Evolutionary conservation across 1,140 invertebrate species (phyloP), one percentile per base, ranked within the genome.

Genomic region (Nilaparvata lugens): DNA sequence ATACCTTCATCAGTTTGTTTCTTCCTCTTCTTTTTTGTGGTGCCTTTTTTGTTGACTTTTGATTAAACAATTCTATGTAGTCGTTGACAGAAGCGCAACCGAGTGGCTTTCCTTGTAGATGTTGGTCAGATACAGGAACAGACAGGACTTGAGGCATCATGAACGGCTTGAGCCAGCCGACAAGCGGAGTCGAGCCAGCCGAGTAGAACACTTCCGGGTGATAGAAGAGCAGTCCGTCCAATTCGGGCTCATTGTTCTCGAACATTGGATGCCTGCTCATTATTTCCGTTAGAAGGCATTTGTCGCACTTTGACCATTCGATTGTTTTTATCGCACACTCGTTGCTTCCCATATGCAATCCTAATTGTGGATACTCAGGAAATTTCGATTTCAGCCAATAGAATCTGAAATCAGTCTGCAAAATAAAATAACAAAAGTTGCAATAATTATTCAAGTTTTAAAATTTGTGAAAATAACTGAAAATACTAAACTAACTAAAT

Each of bases 141-240:
- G 31, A 35, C 31, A 35, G 13, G 1, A 48, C 45, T 48, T 66
- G 60, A 19, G 65, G 60, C 23, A 66, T 35, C 65, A 66, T 66
- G 25, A 61, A 66, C 2, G 63, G 60, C 52, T 66, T 66, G 2
- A 66, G 52, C 65, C 65, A 66, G 45, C 86, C 85, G 0, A 95
- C 89, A 13, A 97, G 73, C 0, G 94, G 93, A 0, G 91, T 92
- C 35, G 76, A 71, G 11, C 89, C 90, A 64, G 82, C 79, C 7
- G 79, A 81, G 66, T 97, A 97, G 64, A 85, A 82, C 0, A 82
- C 81, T 63, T 83, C 76, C 66, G 84, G 85, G 70, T 94, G 89
- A 70, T 89, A 93, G 74, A 93, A 93, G 21, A 93, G 69, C 14
- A 92, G 69, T 0, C 91, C 91, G 74, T 93, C 90, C 24, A 91